Evolutionary conservation across 2,797 vertebrate species (phyloP).

Genomic region (Helicolenus hilgendorfi): DNA sequence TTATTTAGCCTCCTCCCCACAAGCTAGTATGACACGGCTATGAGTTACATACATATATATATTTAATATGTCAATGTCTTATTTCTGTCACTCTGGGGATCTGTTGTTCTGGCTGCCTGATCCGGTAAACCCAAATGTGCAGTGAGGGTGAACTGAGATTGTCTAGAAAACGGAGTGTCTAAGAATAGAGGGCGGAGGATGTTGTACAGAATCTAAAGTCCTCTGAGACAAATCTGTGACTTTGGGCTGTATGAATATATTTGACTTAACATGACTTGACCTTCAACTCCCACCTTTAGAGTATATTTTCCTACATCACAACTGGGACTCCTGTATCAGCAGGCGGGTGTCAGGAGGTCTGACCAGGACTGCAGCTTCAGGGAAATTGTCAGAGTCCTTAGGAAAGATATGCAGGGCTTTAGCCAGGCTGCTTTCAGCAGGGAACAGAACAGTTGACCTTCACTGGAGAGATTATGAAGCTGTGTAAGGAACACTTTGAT

Average conservation of each 20-base stretch:
- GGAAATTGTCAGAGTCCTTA: background rate
- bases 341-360: background rate
- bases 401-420: background rate
- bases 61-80: too few species aligned
- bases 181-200: background rate
- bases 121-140: background rate
- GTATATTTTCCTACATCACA: background rate
- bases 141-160: background rate
- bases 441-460: background rate
- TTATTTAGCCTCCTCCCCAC: too few species aligned
- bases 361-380: background rate
- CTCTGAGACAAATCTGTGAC: background rate
- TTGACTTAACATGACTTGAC: background rate
- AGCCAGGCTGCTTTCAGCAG: background rate
- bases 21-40: too few species aligned
- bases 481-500: background rate
- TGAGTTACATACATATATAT: too few species aligned
- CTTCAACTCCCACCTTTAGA: background rate
- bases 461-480: background rate
- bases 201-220: background rate
- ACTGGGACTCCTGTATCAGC: background rate
- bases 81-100: too few species aligned
- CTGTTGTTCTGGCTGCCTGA: background rate
- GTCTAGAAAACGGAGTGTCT: background rate
- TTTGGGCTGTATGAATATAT: background rate